Conservation (phyloP, 1,140 invertebrate genomes). For the Carcinoscorpius rotundicauda region DNA sequence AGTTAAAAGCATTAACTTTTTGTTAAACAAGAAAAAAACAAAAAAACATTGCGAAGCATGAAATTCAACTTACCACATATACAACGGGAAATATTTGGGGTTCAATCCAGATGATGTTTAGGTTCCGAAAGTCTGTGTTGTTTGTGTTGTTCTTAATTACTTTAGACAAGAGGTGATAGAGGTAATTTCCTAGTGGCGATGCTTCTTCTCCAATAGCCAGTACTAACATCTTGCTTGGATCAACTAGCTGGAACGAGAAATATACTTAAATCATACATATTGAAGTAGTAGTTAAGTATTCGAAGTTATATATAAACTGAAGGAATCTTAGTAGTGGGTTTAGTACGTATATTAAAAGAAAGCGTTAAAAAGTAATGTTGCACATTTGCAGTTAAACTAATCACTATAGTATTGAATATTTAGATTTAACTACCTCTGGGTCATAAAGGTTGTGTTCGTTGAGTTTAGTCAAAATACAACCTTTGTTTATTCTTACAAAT, state of each 20-base stretch:
- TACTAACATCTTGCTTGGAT: conserved; percentile 13
- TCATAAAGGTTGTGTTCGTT: conserved; percentile 21
- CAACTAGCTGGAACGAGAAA: conserved; percentile 12
- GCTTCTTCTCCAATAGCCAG: conserved; percentile 18
- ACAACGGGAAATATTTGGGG: conserved; percentile 20
- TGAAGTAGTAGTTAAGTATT: no score
- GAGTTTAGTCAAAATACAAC: conserved; percentile 16
- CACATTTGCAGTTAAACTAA: no score
- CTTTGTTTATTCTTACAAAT: conserved; percentile 17
- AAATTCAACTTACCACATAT: conserved; percentile 9
- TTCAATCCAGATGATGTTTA: conserved; percentile 23
- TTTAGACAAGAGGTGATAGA: conserved; percentile 21
- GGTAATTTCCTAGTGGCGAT: conserved; percentile 19
- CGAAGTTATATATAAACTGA: no score
- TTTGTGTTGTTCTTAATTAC: conserved; percentile 18
- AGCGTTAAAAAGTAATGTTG: no score
- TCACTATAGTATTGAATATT: no score
- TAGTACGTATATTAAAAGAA: no score
- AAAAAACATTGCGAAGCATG: background rate
- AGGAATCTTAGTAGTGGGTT: no score
- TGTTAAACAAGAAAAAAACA: background rate
- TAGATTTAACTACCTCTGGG: conserved; percentile 11
- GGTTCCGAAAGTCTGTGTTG: conserved; percentile 8
- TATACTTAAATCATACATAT: no score
- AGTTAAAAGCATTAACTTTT: background rate